Evolutionary conservation across 2,888 invertebrate genomes (phyloP).

Genomic region (Luperina nickerlii): DNA sequence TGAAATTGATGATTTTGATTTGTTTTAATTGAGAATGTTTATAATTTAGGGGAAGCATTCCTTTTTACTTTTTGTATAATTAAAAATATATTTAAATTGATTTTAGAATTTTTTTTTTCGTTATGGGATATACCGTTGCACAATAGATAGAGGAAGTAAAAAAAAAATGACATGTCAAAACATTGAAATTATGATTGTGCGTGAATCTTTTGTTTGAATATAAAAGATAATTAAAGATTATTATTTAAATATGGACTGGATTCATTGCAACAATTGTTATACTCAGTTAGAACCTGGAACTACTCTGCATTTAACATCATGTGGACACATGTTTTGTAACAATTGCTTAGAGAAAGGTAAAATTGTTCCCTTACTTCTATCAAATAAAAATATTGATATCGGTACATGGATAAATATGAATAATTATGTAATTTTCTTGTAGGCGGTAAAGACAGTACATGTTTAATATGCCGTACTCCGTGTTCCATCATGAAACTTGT

Average conservation of each 20-base stretch:
- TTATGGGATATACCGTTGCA: conserved; percentile 1
- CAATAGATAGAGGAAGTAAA: conserved; percentile 2
- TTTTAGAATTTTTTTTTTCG: background rate
- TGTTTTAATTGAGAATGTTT: background rate
- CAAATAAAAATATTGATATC: conserved; percentile 2
- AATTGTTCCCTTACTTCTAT: background rate
- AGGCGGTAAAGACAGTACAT: conserved; percentile 85
- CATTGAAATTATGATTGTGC: conserved; percentile 40
- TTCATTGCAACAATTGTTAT: conserved; percentile 89
- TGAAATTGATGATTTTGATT: background rate
- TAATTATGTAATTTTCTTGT: conserved; percentile 45
- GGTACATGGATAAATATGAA: conserved; percentile 1
- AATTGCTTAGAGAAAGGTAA: conserved; percentile 85
- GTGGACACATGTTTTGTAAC: conserved; percentile 89
- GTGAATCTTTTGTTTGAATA: conserved; percentile 32
- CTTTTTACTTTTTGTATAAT: background rate
- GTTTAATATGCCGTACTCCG: conserved; percentile 85
- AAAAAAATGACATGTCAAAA: conserved; percentile 42
- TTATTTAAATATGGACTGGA: conserved; percentile 85
- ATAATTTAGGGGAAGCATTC: background rate
- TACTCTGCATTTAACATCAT: conserved; percentile 87
- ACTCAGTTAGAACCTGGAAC: conserved; percentile 85
- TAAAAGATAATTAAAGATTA: conserved; percentile 33
- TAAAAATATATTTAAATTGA: background rate
- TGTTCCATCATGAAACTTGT: conserved; percentile 87